Conservation (phyloP, 2,797 vertebrate species). For the Eulemur mongoz region DNA sequence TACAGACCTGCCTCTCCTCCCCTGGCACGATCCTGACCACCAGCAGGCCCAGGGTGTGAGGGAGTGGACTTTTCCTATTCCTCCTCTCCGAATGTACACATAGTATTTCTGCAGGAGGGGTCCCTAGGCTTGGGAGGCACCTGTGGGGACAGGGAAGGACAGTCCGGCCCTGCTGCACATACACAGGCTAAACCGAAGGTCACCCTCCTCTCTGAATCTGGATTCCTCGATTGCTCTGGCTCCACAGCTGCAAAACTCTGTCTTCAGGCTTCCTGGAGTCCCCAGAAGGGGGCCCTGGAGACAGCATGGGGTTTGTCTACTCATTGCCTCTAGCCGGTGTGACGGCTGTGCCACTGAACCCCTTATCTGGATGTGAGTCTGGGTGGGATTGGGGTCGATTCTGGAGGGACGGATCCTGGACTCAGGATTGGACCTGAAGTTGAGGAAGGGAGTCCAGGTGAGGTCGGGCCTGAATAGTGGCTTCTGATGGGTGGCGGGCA, state of each 20-base stretch:
- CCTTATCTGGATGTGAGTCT: not conserved
- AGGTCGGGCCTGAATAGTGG: not conserved
- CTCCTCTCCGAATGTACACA: not conserved
- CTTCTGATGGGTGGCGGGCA: not conserved
- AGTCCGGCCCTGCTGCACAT: too few species aligned
- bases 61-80: not conserved
- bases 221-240: not conserved
- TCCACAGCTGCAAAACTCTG: not conserved
- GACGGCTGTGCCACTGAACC: not conserved
- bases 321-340: not conserved
- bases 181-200: not conserved
- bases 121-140: not conserved
- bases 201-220: not conserved
- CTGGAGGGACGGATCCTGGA: not conserved
- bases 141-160: not conserved
- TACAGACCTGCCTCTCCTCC: too few species aligned
- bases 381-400: not conserved
- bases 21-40: accelerated
- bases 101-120: not conserved
- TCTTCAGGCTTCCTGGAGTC: not conserved
- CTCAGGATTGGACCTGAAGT: not conserved
- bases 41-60: not conserved
- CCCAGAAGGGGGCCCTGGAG: too few species aligned
- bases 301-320: accelerated
- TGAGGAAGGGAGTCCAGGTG: not conserved